Percentiles rank a stretch among this genome's conserved stretches.
Conservation (phyloP, 2,797 vertebrate species). For the Coreius guichenoti region DNA sequence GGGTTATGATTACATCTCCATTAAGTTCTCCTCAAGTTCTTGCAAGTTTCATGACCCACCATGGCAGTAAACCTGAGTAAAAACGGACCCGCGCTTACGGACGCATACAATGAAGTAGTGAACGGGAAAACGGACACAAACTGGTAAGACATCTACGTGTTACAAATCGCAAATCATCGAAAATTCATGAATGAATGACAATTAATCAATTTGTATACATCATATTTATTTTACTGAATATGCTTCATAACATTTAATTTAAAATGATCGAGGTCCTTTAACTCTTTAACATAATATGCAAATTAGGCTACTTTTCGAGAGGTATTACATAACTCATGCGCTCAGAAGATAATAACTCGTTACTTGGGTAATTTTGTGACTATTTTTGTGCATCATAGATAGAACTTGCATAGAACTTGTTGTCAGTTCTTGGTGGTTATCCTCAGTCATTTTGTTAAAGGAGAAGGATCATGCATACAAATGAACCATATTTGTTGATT, state of each 20-base stretch:
- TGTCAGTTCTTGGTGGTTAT: not conserved
- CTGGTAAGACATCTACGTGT: conserved; percentile 78
- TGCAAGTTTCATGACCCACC: not conserved
- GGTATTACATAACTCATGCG: not conserved
- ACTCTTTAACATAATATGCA: not conserved
- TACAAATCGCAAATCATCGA: not conserved
- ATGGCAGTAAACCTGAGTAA: conserved; percentile 90
- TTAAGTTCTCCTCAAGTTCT: not conserved
- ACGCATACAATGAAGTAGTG: conserved; percentile 85
- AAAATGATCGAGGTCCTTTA: not conserved
- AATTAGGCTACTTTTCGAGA: not conserved
- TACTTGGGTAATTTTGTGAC: not conserved
- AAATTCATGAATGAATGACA: not conserved
- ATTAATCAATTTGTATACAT: not conserved
- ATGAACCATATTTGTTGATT: conserved; percentile 42
- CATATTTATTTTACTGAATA: not conserved
- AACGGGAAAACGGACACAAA: conserved; percentile 78
- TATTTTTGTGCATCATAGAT: not conserved
- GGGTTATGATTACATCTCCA: conserved; percentile 17
- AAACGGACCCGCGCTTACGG: conserved; percentile 82
- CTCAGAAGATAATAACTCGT: not conserved
- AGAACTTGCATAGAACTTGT: not conserved
- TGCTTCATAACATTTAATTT: not conserved
- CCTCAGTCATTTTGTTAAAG: not conserved
- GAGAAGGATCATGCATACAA: not conserved